Base-by-base conservation (phyloP, 2,113 vertebrate genomes). In the Dasypus novemcinctus region DNA sequence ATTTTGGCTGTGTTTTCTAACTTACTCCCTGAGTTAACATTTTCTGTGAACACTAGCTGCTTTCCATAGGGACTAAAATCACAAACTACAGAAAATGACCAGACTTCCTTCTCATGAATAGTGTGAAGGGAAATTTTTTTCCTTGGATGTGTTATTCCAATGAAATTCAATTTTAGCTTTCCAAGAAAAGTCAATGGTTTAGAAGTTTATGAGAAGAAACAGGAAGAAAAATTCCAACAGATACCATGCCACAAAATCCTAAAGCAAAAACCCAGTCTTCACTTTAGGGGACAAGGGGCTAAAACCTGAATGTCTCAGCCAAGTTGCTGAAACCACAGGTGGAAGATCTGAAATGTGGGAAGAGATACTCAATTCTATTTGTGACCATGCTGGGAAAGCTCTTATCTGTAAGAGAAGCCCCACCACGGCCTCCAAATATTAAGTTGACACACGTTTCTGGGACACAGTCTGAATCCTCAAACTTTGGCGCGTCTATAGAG, bases 401-500 rank as follows among this genome's bases (percentile, higher is more conserved):
- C 59, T 54, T 93, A 96, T 92, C 54, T 69, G 4, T 75, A 63
- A 93, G 49, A 66, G 20, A 93, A 79, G 31, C 33, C 63, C 75
- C 69, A 87, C 72, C 52, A 79, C 79, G 8, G 63, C 66, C 84
- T 91, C 90, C 85, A 21, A 93, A 97, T 86, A 98, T 18, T 92
- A 97, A 97, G 96, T 91, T 97, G 97, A 97, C 86, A 97, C 97
- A 97, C 93, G 96, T 97, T 92, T 95, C 96, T 81, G 0, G 63
- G 74, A 97, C 29, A 5, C 8, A 1, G 76, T 52, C 64, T 96
- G 96, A 97, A 97, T 98, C 97, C 85, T 95, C 98, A 97, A 97
- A 87, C 82, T 88, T 95, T 75, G 94, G 95, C 33, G 49, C 87
- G 95, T 93, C 93, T 97, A 93, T 80, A 96, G 93, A 97, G 94